phyloP scores from a whole-genome alignment of 2,113 vertebrate species.

The Malurus elegans region DNA sequence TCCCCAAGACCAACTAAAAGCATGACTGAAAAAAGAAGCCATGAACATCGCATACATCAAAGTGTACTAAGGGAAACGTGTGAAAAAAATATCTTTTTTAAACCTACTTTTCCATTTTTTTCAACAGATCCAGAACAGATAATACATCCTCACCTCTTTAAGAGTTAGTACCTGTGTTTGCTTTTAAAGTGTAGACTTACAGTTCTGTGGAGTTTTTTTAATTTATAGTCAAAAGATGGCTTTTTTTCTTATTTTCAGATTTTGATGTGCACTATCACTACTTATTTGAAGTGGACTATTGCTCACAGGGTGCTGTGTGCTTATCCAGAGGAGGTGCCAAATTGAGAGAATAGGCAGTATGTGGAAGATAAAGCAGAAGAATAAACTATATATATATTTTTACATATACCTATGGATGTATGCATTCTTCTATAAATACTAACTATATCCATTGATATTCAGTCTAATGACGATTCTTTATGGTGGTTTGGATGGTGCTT shows the following conservation, averaged over 20 bases:
- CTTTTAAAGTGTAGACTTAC: not conserved
- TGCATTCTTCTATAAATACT: not conserved
- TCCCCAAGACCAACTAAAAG: not conserved
- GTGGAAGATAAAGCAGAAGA: not conserved
- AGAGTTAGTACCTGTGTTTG: not conserved
- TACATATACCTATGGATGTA: not conserved
- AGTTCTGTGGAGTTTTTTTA: not conserved
- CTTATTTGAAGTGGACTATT: not conserved
- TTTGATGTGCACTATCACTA: not conserved
- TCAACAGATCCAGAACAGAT: not conserved
- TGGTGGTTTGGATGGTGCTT: not conserved
- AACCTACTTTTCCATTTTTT: not conserved
- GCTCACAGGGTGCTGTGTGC: not conserved
- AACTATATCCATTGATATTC: not conserved
- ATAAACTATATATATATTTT: not conserved
- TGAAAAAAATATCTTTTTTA: not conserved
- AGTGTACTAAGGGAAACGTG: not conserved
- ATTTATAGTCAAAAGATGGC: fast-evolving
- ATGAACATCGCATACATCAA: not conserved
- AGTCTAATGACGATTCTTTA: fast-evolving
- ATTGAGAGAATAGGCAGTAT: not conserved
- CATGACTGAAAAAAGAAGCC: not conserved
- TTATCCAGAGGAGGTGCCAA: not conserved
- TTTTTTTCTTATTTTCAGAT: not conserved
- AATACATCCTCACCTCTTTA: not conserved